These are phyloP conservation scores for Mesodorylaimus sp. DNA, from an alignment of 2,888 invertebrate species.

Conservation along the genomic window DNA sequence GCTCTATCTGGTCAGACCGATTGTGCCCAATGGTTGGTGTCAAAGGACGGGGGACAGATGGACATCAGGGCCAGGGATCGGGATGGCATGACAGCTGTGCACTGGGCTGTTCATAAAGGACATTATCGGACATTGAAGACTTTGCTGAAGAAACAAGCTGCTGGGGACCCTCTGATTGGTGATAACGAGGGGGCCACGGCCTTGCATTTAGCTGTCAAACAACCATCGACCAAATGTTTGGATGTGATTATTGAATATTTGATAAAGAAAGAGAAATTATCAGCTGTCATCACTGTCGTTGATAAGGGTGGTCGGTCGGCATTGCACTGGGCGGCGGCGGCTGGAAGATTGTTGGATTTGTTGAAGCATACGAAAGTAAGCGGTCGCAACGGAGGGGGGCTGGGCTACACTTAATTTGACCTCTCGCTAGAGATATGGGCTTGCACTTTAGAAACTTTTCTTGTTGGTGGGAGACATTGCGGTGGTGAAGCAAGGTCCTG, in stretches of 20 bases:
- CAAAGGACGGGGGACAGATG: background rate
- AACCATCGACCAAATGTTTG: background rate
- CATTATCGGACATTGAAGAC: background rate
- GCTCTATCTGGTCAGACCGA: background rate
- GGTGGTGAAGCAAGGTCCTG: too few relatives aligned
- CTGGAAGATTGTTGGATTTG: background rate
- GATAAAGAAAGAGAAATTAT: background rate
- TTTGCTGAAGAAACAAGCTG: background rate
- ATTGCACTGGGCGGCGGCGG: slow-evolving; percentile 5
- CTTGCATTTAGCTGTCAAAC: background rate
- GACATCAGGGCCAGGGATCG: background rate
- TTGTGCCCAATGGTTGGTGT: background rate
- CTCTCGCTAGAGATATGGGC: too few relatives aligned
- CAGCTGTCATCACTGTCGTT: background rate
- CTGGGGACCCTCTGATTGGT: background rate
- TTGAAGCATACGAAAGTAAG: too few relatives aligned
- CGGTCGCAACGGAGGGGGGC: too few relatives aligned
- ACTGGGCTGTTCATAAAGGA: background rate
- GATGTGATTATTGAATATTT: background rate
- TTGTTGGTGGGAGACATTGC: too few relatives aligned
- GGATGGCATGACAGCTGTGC: background rate
- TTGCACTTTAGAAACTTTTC: too few relatives aligned
- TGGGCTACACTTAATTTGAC: too few relatives aligned
- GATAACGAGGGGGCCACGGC: background rate
- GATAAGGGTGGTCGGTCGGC: slow-evolving; percentile 4